Evolutionary conservation across 2,888 invertebrate species (phyloP).

Genomic region (Seira ritae): DNA sequence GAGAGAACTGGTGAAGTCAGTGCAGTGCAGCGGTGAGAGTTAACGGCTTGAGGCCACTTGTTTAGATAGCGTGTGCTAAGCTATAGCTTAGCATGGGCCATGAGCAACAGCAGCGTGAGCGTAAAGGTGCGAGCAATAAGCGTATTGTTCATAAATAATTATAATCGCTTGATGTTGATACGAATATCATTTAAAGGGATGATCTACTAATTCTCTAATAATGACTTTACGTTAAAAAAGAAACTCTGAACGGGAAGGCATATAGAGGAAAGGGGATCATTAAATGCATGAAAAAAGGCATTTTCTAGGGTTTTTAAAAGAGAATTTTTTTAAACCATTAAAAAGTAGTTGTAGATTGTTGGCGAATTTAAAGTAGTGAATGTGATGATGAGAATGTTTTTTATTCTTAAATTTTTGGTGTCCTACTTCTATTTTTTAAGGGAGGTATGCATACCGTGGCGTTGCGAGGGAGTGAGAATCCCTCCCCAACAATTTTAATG

Average conservation of each 20-base stretch:
- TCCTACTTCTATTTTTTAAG: conserved; percentile 12
- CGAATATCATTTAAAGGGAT: conserved; percentile 38
- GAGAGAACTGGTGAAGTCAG: conserved; percentile 32
- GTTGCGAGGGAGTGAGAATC: not conserved
- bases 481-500: not conserved
- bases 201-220: conserved; percentile 32
- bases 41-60: not conserved
- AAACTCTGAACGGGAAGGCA: not conserved
- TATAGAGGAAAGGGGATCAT: conserved; percentile 5
- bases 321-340: not conserved
- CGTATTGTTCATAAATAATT: conserved; percentile 10
- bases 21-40: conserved; percentile 12
- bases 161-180: conserved; percentile 34
- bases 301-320: conserved; percentile 14
- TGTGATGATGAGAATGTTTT: not conserved
- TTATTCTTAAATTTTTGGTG: not conserved
- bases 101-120: too few species aligned
- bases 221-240: not conserved
- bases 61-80: conserved; percentile 5
- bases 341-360: not conserved
- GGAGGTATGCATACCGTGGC: not conserved
- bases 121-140: not conserved
- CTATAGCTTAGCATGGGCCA: not conserved
- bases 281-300: conserved; percentile 18
- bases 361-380: not conserved